phyloP scores from a whole-genome alignment of 2,888 invertebrate genomes.

The Notodonta ziczac region DNA sequence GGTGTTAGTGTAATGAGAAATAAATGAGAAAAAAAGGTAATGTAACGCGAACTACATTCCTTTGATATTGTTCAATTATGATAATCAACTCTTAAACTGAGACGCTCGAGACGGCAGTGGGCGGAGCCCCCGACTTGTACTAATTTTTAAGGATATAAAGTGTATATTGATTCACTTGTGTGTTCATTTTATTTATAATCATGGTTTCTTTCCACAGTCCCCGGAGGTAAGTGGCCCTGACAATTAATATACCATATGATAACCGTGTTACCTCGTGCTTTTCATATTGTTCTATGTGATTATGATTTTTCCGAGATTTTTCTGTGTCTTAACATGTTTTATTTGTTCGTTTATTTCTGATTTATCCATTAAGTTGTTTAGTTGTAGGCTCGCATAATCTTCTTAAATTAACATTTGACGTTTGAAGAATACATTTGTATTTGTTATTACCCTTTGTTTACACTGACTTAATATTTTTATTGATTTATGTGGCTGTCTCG shows the following conservation, averaged over 20 bases:
- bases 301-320: slow-evolving; percentile 16
- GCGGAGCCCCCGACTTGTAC: slow-evolving; percentile 67
- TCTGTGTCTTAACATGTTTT: slow-evolving; percentile 19
- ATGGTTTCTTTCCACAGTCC: slow-evolving; percentile 78
- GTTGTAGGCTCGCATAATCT: slow-evolving; percentile 15
- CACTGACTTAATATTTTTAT: too few relatives aligned
- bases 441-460: too few relatives aligned
- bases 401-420: slow-evolving; percentile 16
- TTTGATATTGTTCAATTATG: slow-evolving; percentile 65
- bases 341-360: slow-evolving; percentile 16
- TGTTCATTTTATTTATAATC: slow-evolving; percentile 83
- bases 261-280: slow-evolving; percentile 4
- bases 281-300: neutral
- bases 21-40: slow-evolving; percentile 59
- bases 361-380: slow-evolving; percentile 25
- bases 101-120: slow-evolving; percentile 55
- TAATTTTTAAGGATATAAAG: slow-evolving; percentile 82
- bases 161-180: slow-evolving; percentile 82
- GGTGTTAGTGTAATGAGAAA: slow-evolving; percentile 60
- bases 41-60: slow-evolving; percentile 73
- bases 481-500: too few relatives aligned
- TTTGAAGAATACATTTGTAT: slow-evolving; percentile 11
- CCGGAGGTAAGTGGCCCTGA: slow-evolving; percentile 75
- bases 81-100: slow-evolving; percentile 40
- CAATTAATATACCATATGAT: neutral